phyloP scores from a whole-genome alignment of 2,113 vertebrate genomes.

The Malurus melanocephalus region DNA sequence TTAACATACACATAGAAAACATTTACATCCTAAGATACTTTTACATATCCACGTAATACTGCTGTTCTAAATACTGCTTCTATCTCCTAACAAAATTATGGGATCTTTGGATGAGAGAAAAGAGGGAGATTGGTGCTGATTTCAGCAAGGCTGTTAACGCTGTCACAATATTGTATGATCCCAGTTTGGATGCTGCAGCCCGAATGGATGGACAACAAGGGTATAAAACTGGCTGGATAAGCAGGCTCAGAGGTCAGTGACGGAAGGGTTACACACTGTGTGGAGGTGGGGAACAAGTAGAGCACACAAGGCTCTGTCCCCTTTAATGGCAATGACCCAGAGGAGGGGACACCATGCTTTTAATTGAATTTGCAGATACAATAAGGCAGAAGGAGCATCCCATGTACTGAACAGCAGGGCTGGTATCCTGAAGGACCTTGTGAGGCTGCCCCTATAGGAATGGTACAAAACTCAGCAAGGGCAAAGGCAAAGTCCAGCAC shows the following conservation, averaged over 20 bases:
- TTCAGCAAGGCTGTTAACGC: neutral
- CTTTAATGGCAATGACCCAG: neutral
- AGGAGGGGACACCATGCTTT: accelerated
- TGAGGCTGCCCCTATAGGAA: neutral
- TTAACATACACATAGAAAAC: neutral
- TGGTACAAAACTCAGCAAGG: neutral
- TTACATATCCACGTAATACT: neutral
- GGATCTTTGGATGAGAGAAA: neutral
- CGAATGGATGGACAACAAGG: neutral
- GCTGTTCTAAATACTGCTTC: neutral
- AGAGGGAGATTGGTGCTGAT: neutral
- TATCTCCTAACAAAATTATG: neutral
- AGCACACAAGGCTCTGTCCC: neutral
- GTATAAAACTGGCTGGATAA: neutral
- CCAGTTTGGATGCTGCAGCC: neutral
- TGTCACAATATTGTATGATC: neutral
- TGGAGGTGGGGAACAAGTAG: neutral
- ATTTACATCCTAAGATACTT: neutral
- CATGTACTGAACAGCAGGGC: neutral
- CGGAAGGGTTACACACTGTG: neutral
- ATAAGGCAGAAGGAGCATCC: neutral
- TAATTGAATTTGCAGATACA: neutral
- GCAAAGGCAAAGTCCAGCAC: neutral
- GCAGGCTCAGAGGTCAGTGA: neutral
- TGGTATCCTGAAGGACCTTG: neutral